A percentile compares a stretch with the other conserved stretches of the same genome.
These are phyloP conservation scores for Emydoidea blandingii DNA, from an alignment of 2,797 vertebrate species.

Conservation along the genomic window DNA sequence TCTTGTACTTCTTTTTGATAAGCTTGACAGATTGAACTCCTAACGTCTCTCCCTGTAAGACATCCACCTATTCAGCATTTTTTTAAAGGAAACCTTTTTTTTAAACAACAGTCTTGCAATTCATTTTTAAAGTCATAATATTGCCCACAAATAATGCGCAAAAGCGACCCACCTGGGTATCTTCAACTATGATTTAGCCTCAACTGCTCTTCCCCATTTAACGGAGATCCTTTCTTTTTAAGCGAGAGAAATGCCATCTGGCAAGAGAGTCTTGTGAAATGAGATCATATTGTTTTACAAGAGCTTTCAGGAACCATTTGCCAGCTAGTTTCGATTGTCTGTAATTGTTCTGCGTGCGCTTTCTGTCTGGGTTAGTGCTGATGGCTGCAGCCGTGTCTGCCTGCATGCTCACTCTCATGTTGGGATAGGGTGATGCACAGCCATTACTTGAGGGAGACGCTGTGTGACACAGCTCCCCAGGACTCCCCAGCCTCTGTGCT, in stretches of 20 bases:
- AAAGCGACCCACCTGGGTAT: background rate
- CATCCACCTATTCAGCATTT: background rate
- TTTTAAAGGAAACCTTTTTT: background rate
- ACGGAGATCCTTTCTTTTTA: background rate
- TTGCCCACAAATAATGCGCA: background rate
- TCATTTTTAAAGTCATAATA: background rate
- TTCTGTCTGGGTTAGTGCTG: rapidly evolving
- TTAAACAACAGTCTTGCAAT: background rate
- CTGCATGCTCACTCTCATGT: background rate
- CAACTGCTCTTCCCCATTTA: background rate
- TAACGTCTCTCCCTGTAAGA: conserved; percentile 14
- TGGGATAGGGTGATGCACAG: rapidly evolving
- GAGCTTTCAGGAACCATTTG: background rate
- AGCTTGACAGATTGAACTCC: conserved; percentile 52
- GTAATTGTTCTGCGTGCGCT: rapidly evolving
- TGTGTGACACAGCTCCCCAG: background rate
- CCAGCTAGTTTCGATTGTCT: rapidly evolving
- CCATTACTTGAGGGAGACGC: rapidly evolving
- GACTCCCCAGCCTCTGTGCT: background rate
- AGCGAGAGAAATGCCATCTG: background rate
- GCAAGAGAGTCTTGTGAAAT: rapidly evolving
- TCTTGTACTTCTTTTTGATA: conserved; percentile 59
- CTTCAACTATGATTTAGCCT: background rate
- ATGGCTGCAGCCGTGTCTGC: rapidly evolving
- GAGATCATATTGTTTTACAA: background rate